Base-by-base conservation (phyloP, 2,888 invertebrate species). In the Orthosia cruda region DNA sequence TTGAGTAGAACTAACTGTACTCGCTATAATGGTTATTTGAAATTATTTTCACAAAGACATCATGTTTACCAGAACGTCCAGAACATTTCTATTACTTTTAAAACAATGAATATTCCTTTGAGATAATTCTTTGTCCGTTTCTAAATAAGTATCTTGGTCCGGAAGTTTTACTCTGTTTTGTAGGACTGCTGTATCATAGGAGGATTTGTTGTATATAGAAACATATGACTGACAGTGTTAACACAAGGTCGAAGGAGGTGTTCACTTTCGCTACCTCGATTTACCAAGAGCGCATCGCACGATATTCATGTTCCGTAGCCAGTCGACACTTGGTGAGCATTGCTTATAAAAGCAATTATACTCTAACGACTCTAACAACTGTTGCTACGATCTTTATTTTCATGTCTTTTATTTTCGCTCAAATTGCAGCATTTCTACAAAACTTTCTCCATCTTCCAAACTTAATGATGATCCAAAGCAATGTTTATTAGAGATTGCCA, bases 211-310 rank as follows among this genome's bases (percentile, higher is more conserved):
- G 72, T 64, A 18, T 58, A 23, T 73, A 65, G 12, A 75, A 78
- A 76, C 66, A 80, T 84, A 74, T 84, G 77, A 71, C 73, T 70
- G 77, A 67, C 77, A 71, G 71, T 83, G 87, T 91, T 91, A 91
- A 87, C 87, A 87, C 94, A 94, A 95, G 95, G 95, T 92, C 93
- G 92, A 86, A 87, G 89, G 86, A 90, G 87, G 91, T 93, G 89
- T 92, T 95, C 92, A 95, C 95, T 95, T 94, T 95, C 95, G 92
- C 93, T 89, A 86, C 85, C 80, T 89, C 90, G 86, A 90, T 93
- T 92, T 90, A 89, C 88, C 86, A 89, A 91, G 90, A 90, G 88
- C 89, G 83, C 84, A 86, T 84, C 76, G 85, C 90, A 89, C 80
- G 85, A 90, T 87, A 89, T 89, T 89, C 85, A 85, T 83, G 83